phyloP scores from a whole-genome alignment of 2,113 vertebrate genomes.

The Amazona guildingii region DNA sequence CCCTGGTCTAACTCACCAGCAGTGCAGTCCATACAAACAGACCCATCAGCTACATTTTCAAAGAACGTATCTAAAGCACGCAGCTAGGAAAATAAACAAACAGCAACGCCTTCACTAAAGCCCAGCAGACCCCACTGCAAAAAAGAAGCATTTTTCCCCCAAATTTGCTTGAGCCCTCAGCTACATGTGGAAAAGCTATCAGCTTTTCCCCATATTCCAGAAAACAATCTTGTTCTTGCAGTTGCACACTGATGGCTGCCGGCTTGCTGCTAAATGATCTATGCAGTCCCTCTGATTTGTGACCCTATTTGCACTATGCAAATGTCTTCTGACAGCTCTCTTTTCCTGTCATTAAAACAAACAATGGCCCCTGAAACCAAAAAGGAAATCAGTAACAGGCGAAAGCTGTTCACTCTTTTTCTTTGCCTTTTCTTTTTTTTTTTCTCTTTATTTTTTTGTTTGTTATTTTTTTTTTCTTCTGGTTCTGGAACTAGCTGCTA shows the following conservation, averaged over 20 bases:
- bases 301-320: conserved; percentile 67
- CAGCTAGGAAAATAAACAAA: conserved; percentile 53
- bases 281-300: conserved; percentile 38
- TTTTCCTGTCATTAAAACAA: conserved; percentile 70
- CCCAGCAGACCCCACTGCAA: background rate
- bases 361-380: conserved; percentile 61
- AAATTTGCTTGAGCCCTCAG: background rate
- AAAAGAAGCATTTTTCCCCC: background rate
- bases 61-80: conserved; percentile 44
- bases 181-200: background rate
- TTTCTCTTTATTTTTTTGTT: no score
- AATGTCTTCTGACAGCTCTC: conserved; percentile 65
- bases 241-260: background rate
- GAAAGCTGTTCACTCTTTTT: conserved; percentile 29
- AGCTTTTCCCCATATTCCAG: background rate
- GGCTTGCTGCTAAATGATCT: background rate
- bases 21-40: conserved; percentile 57
- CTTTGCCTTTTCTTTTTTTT: background rate
- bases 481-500: conserved; percentile 15
- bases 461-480: background rate
- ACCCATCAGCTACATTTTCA: conserved; percentile 45
- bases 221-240: background rate
- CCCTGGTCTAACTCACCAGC: conserved; percentile 57
- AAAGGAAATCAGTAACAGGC: conserved; percentile 65
- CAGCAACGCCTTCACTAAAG: background rate